phyloP scores from a whole-genome alignment of 2,888 invertebrate species.

The Lithophane leautieri region DNA sequence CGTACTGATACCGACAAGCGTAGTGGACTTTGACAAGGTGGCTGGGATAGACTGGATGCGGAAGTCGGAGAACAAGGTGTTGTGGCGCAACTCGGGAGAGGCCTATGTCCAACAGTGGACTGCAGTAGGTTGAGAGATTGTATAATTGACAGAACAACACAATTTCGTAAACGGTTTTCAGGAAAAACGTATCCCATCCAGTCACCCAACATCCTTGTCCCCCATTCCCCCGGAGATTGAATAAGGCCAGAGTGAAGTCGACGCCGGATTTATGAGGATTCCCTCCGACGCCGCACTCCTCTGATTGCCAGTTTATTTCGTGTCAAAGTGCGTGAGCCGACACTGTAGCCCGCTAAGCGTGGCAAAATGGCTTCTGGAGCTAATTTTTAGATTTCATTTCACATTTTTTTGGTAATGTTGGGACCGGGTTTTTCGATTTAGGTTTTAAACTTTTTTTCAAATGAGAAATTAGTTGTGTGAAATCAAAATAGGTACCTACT shows the following conservation, averaged over 20 bases:
- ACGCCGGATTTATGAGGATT: slow-evolving; percentile 88
- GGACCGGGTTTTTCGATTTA: neutral
- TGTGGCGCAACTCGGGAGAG: neutral
- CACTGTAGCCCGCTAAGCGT: slow-evolving; percentile 49
- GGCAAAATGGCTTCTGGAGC: slow-evolving; percentile 40
- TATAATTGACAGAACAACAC: neutral
- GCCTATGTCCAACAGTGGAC: neutral
- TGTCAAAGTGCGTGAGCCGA: slow-evolving; percentile 84
- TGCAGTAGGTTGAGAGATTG: neutral
- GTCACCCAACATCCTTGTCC: slow-evolving; percentile 54
- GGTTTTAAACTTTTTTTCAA: neutral
- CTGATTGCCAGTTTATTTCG: slow-evolving; percentile 88
- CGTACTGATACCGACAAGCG: neutral
- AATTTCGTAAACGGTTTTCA: neutral
- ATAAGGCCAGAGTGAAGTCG: slow-evolving; percentile 85
- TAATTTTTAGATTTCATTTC: slow-evolving; percentile 49
- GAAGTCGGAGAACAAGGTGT: neutral
- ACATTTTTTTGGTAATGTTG: slow-evolving; percentile 17
- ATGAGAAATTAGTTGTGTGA: neutral
- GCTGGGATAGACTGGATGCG: neutral
- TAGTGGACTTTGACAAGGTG: neutral
- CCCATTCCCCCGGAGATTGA: slow-evolving; percentile 86
- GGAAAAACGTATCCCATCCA: slow-evolving; percentile 62
- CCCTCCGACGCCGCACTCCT: slow-evolving; percentile 84
- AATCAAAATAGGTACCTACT: neutral